A percentile compares a stretch with the other conserved stretches of the same genome.
Evolutionary conservation across 2,888 invertebrate species (phyloP).

Genomic region (Rhagonycha lutea): DNA sequence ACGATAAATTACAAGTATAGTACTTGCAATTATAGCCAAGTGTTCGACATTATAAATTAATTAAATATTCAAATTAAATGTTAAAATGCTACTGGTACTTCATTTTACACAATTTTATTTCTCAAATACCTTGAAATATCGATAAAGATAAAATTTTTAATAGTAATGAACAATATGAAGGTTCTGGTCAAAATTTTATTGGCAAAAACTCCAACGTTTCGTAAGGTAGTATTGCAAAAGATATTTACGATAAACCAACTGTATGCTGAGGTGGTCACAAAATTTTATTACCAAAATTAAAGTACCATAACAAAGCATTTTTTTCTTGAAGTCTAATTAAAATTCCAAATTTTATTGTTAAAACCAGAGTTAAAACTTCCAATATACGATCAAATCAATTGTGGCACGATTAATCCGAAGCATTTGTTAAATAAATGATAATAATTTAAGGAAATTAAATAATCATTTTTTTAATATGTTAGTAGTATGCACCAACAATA

Average conservation of each 20-base stretch:
- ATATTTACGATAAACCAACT: background rate
- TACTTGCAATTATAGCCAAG: background rate
- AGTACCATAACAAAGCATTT: background rate
- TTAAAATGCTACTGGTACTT: background rate
- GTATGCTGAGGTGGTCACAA: background rate
- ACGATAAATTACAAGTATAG: background rate
- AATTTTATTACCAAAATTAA: background rate
- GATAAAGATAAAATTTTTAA: background rate
- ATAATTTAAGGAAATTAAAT: no score
- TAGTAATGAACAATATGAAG: background rate
- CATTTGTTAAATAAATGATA: no score
- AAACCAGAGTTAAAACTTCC: no score
- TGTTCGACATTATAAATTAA: background rate
- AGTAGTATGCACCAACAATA: no score
- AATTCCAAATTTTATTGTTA: background rate
- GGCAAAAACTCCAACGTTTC: background rate
- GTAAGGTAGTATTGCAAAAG: background rate
- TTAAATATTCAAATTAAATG: background rate
- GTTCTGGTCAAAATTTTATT: background rate
- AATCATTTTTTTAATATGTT: no score
- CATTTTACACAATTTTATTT: background rate
- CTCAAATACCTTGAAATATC: background rate
- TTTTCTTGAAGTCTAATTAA: background rate
- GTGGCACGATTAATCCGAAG: no score
- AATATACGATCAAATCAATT: no score